phyloP scores from a whole-genome alignment of 1,140 invertebrate genomes.

The Halictus rubicundus region DNA sequence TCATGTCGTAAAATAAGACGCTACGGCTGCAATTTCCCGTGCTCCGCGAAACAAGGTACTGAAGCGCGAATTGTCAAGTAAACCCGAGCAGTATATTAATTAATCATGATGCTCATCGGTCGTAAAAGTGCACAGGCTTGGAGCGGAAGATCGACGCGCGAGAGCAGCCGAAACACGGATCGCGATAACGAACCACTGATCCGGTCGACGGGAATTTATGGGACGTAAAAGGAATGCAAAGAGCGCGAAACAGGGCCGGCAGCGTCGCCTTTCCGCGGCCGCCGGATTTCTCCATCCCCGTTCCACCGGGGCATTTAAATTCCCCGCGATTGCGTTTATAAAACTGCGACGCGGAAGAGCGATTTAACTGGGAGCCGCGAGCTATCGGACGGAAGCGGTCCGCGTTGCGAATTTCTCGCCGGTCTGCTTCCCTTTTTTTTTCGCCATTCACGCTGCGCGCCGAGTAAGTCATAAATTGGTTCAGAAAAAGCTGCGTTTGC shows the following conservation, averaged over 20 bases:
- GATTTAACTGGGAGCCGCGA: slow-evolving; percentile 4
- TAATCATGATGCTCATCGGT: too few species aligned
- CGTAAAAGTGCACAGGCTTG: too few species aligned
- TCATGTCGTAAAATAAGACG: too few species aligned
- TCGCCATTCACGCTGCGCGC: too few species aligned
- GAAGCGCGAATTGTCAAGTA: too few species aligned
- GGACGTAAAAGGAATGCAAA: slow-evolving; percentile 51
- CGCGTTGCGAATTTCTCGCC: not conserved
- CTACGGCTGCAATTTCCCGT: too few species aligned
- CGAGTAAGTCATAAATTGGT: too few species aligned
- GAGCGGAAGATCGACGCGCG: too few species aligned
- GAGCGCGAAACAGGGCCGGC: slow-evolving; percentile 9
- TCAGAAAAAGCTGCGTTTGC: too few species aligned
- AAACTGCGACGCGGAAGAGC: slow-evolving; percentile 24
- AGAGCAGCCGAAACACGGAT: slow-evolving; percentile 33
- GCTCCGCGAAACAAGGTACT: too few species aligned
- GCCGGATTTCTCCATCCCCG: slow-evolving; percentile 6
- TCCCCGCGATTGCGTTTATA: slow-evolving; percentile 14
- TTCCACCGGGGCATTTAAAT: slow-evolving; percentile 9
- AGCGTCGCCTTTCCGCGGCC: not conserved
- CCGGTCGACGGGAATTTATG: slow-evolving; percentile 47
- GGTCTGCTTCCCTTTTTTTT: too few species aligned
- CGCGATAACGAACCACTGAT: slow-evolving; percentile 52
- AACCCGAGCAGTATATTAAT: too few species aligned
- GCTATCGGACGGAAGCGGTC: not conserved